Conservation (phyloP, 2,113 vertebrate genomes). For the Syngnathus typhle region DNA sequence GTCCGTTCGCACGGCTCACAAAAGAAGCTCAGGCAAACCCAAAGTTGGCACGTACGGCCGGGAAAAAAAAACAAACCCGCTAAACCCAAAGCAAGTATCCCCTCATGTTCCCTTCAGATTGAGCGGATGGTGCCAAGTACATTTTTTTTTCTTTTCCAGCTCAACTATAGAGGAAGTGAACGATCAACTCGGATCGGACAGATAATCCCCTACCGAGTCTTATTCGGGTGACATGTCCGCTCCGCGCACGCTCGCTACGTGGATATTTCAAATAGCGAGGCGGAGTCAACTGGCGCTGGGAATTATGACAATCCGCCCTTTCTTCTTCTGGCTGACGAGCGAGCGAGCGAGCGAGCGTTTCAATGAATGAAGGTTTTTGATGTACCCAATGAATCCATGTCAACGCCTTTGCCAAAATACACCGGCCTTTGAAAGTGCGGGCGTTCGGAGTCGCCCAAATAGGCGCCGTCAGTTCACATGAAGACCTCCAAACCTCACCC, state of each 20-base stretch:
- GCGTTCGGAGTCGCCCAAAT: too few species aligned
- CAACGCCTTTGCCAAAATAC: too few species aligned
- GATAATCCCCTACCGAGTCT: too few species aligned
- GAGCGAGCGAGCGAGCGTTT: not conserved
- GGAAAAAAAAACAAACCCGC: constrained; percentile 52
- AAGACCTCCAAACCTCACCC: constrained; percentile 36
- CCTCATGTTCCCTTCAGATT: constrained; percentile 38
- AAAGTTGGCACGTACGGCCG: constrained; percentile 47
- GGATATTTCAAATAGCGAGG: too few species aligned
- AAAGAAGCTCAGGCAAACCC: constrained; percentile 48
- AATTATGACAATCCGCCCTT: not conserved
- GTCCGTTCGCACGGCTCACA: constrained; percentile 54
- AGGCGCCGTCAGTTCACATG: too few species aligned
- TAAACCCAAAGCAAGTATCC: constrained; percentile 56
- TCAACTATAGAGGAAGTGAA: not conserved
- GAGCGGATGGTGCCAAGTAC: constrained; percentile 29
- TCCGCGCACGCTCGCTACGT: too few species aligned
- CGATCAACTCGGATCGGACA: not conserved
- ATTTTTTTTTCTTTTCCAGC: constrained; percentile 21
- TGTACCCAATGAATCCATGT: not conserved
- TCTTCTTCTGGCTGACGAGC: not conserved
- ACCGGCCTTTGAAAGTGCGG: too few species aligned
- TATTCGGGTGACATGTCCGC: too few species aligned
- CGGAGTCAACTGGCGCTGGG: too few species aligned
- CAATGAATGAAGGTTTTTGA: not conserved